These are phyloP conservation scores for Laupala kohalensis DNA, from an alignment of 1,140 invertebrate species.

Conservation along the genomic window DNA sequence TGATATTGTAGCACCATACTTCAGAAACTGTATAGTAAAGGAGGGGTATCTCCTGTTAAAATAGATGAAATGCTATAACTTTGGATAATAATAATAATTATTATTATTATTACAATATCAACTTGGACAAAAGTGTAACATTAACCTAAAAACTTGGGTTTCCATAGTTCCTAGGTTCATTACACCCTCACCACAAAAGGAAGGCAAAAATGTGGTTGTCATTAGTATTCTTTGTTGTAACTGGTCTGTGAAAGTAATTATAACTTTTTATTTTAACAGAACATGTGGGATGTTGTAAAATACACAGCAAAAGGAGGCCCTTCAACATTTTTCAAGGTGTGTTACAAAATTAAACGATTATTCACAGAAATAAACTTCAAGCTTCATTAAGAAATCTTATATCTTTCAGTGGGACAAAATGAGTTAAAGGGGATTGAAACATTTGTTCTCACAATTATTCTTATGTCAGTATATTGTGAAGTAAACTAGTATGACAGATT, in stretches of 20 bases:
- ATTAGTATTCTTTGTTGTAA: background rate
- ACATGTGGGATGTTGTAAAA: slow-evolving; percentile 55
- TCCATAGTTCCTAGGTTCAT: background rate
- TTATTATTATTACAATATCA: background rate
- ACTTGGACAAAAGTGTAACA: background rate
- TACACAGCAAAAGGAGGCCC: slow-evolving; percentile 85
- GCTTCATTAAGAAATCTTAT: no score
- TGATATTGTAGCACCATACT: no score
- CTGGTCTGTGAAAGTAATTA: background rate
- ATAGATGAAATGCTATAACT: background rate
- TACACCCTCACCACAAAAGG: background rate
- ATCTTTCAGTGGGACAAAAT: no score
- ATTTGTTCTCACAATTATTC: no score
- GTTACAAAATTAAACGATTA: no score
- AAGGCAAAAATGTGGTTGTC: background rate
- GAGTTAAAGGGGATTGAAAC: no score
- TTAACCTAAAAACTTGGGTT: background rate
- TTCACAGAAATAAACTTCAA: no score
- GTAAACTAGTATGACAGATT: no score
- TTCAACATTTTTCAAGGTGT: slow-evolving; percentile 84
- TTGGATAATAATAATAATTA: background rate
- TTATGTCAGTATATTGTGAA: no score
- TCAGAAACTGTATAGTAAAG: no score
- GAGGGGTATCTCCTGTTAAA: no score
- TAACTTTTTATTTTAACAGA: slow-evolving; percentile 31